phyloP scores from a whole-genome alignment of 2,888 invertebrate species.

The Himalopsyche japonica region DNA sequence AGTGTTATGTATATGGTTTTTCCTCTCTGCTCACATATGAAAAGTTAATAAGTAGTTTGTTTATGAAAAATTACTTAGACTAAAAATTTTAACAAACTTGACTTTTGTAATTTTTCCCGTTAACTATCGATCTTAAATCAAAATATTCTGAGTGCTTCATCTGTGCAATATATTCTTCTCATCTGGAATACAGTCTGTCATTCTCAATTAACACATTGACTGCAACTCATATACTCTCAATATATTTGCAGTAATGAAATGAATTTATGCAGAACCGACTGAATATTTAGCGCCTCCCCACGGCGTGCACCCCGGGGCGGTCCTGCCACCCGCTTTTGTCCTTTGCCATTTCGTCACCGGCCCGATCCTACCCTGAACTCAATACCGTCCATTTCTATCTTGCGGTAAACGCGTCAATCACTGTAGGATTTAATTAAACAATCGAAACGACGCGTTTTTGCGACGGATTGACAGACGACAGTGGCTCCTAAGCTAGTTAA shows the following conservation, averaged over 20 bases:
- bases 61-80: too few relatives aligned
- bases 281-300: slow-evolving; percentile 29
- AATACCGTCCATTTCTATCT: not conserved
- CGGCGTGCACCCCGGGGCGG: not conserved
- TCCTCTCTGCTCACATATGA: too few relatives aligned
- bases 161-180: too few relatives aligned
- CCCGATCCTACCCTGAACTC: not conserved
- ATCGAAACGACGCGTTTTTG: not conserved
- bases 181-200: too few relatives aligned
- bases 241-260: slow-evolving; percentile 24
- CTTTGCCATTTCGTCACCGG: not conserved
- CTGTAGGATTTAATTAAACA: not conserved
- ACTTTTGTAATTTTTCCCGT: too few relatives aligned
- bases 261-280: slow-evolving; percentile 34
- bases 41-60: too few relatives aligned
- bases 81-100: too few relatives aligned
- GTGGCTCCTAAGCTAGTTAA: not conserved
- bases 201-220: not conserved
- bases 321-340: not conserved
- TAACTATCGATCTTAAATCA: too few relatives aligned
- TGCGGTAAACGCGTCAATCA: not conserved
- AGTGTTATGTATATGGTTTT: too few relatives aligned
- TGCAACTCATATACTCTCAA: not conserved
- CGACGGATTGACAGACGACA: not conserved
- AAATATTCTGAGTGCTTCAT: too few relatives aligned